Evolutionary conservation across 1,140 invertebrate genomes (phyloP), one percentile per base, ranked within the genome.

Genomic region (Lasioglossum baleicum): DNA sequence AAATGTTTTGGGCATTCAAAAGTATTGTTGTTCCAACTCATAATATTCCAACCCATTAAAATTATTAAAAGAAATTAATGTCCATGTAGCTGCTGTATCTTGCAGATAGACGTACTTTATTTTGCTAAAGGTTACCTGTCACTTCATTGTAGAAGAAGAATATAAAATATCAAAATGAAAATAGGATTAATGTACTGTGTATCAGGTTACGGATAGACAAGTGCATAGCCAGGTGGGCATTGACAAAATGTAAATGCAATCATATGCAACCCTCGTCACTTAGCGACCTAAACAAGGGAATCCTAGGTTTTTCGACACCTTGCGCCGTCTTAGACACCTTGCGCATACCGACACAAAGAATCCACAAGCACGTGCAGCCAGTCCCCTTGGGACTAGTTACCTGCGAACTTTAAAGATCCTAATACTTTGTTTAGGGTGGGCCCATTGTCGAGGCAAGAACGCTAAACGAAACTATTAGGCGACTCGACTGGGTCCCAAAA

Each of bases 401-500:
- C 90, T 90, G 89, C 70, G 74, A 67, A 58, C 63, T 65, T 75
- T 80, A 82, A 86, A 72, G 84, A 85, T 87, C 80, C 83, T 83
- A 84, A 88, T 85, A 83, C 85, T 82, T 78, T 78, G 84, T 77
- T 84, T 81, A 83, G 83, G 73, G 68, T 69, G 74, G 10, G 51
- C 42, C 82, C 72, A 82, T 88, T 86, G 84, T 85, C 83, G 63
- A 42, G 17, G 44, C 1, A 40, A 35, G 53, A 61, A 68, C 35
- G 11, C 60, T 31, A 81, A 84, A 72, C 35, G 71, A 72, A 61
- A 53, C 66, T 64, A 75, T 82, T 75, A 40, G 22, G 13, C 7
- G 60, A 60, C 69, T 44, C 10, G 13, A 10, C 42, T 3, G 20
- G 17, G 22, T 10, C 42, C n/a, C 2, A 10, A 79, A 53, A 64